Evolutionary conservation across 2,797 vertebrate genomes (phyloP), one percentile per base, ranked within the genome.

Genomic region (Scomberomorus guttatus): DNA sequence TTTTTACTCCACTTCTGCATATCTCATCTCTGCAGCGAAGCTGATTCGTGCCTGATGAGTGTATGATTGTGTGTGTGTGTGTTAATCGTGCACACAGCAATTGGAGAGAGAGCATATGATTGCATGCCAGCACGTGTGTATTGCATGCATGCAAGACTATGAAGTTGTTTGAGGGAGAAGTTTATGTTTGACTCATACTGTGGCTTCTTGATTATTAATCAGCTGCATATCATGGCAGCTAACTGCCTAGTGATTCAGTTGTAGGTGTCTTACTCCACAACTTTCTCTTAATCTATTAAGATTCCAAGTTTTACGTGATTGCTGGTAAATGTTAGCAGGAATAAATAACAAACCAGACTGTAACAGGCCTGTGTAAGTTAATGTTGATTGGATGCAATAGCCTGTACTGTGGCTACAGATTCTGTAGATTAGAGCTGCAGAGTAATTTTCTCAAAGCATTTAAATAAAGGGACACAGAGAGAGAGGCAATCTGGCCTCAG

Each of bases 81-180:
- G 18, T 18, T 10, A 6, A 12, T 61, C 29, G 39, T 14, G 51
- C 66, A 72, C 60, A 61, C 15, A 17, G 25, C 2, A 10, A 37
- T 24, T 10, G 57, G 46, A 14, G 58, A 44, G 62, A 58, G 80
- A 62, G 78, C 85, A 73, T 65, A 65, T 55, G 80, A 12, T 57
- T 77, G 92, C 80, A 85, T 84, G 85, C 61, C 62, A 57, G 79
- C 87, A 72, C 80, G 84, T 85, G 69, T 64, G 73, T 62, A 27
- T 46, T 79, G 52, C 85, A 80, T 84, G 87, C 77, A 58, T 80
- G 82, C 54, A 58, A 67, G 72, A 51, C 62, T 32, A 51, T 3
- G 27, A 66, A 59, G 39, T 46, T 3, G 37, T 71, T 27, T 29
- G 54, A 54, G 18, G 27, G 48, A 50, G 51, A 57, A 6, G 17